Conservation (phyloP, 2,113 vertebrate genomes). For the Nestor notabilis region DNA sequence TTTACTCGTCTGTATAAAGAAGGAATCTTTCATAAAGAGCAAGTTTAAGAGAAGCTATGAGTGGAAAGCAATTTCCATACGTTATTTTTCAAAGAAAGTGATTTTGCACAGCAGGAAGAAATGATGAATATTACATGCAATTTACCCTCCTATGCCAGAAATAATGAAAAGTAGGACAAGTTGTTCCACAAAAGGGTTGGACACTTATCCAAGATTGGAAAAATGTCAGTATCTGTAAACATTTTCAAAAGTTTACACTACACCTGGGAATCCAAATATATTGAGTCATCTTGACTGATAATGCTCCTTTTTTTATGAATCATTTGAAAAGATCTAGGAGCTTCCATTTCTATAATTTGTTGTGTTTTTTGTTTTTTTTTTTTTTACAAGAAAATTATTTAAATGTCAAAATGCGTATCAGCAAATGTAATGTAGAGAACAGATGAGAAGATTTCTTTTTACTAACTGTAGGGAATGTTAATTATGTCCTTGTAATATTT, state of each 20-base stretch:
- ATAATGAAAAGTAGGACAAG: slow-evolving; percentile 13
- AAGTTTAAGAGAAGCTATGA: background rate
- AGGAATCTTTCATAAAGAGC: background rate
- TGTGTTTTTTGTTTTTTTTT: background rate
- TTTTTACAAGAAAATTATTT: background rate
- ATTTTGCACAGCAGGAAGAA: slow-evolving; percentile 3
- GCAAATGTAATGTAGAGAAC: background rate
- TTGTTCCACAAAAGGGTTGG: slow-evolving; percentile 8
- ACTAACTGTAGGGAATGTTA: background rate
- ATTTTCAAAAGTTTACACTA: slow-evolving; percentile 3
- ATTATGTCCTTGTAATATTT: background rate
- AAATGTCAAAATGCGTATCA: background rate
- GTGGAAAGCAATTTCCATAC: slow-evolving; percentile 31
- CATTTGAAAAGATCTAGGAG: background rate
- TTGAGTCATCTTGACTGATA: background rate
- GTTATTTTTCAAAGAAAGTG: slow-evolving; percentile 27
- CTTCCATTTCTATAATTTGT: background rate
- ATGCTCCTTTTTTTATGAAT: background rate
- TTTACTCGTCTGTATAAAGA: background rate
- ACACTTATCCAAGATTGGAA: background rate
- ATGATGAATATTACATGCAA: slow-evolving; percentile 33
- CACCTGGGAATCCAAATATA: background rate
- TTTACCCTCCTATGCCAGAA: slow-evolving; percentile 5
- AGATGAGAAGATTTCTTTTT: background rate
- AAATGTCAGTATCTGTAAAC: slow-evolving; percentile 34